Percentiles rank a stretch among this genome's conserved stretches.
phyloP scores from a whole-genome alignment of 2,797 vertebrate species.

The Chaunax sp. region DNA sequence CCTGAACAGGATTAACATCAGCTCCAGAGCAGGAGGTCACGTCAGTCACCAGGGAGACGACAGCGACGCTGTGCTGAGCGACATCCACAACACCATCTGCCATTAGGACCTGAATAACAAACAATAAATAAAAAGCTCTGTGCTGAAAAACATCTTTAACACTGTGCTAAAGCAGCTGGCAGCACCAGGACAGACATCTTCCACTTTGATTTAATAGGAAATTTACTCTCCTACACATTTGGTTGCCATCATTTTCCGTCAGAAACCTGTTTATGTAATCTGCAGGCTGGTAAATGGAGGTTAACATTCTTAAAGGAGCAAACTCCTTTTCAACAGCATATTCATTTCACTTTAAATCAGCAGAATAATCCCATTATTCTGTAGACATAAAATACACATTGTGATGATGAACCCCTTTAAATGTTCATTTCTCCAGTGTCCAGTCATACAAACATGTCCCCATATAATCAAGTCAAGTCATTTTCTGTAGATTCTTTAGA shows the following conservation, averaged over 20 bases:
- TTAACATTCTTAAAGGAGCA: too few relatives aligned
- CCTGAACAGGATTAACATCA: constrained; percentile 14
- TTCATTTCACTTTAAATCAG: too few relatives aligned
- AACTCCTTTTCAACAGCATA: too few relatives aligned
- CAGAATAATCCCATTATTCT: too few relatives aligned
- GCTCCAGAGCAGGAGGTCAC: constrained; percentile 18
- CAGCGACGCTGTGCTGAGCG: constrained; percentile 12
- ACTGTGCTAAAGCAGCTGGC: background rate
- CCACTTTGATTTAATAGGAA: background rate
- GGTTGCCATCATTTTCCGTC: background rate
- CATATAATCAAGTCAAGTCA: too few relatives aligned
- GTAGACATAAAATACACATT: too few relatives aligned
- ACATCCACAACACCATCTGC: constrained; percentile 49
- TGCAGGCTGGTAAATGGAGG: background rate
- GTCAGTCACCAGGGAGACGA: constrained; percentile 41
- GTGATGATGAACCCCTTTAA: too few relatives aligned
- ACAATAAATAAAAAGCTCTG: background rate
- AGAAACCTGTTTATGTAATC: background rate
- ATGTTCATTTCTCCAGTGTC: too few relatives aligned
- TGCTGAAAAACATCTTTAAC: background rate
- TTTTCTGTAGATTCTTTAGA: too few relatives aligned
- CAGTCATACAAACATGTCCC: too few relatives aligned
- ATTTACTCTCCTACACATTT: background rate
- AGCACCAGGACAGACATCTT: background rate
- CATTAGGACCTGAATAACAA: constrained; percentile 17